Conservation (phyloP, 2,797 vertebrate genomes). For the Pangasius krempfi region DNA sequence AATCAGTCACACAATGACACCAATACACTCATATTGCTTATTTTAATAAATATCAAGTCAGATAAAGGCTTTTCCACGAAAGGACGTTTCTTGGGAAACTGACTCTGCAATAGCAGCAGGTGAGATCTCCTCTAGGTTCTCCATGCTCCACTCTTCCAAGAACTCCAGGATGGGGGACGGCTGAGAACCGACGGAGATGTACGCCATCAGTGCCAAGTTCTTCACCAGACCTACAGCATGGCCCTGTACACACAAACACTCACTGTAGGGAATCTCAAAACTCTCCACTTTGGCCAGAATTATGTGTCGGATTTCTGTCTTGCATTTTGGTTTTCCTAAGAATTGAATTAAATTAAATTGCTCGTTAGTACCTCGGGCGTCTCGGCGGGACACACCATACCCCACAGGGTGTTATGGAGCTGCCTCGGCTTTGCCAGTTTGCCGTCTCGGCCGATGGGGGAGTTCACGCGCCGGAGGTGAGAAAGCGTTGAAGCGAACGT, state of each 20-base stretch:
- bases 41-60: background rate
- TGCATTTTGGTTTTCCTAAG: no score
- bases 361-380: slow-evolving; percentile 87
- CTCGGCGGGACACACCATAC: slow-evolving; percentile 98
- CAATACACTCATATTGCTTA: no score
- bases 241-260: slow-evolving; percentile 74
- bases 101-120: slow-evolving; percentile 98
- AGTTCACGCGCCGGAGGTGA: slow-evolving; percentile 93
- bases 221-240: slow-evolving; percentile 99
- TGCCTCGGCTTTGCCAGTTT: slow-evolving; percentile 96
- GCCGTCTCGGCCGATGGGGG: slow-evolving; percentile 94
- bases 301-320: background rate
- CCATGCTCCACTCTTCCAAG: slow-evolving; percentile 99
- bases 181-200: slow-evolving; percentile 98
- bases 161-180: slow-evolving; percentile 98
- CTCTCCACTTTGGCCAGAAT: no score
- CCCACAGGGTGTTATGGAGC: slow-evolving; percentile 97
- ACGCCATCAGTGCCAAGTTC: slow-evolving; percentile 97
- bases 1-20: no score
- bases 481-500: slow-evolving; percentile 97
- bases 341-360: no score
- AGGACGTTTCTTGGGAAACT: slow-evolving; percentile 58
- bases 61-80: background rate
- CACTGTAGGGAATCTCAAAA: background rate
- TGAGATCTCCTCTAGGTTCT: slow-evolving; percentile 98